Evolutionary conservation across 2,797 vertebrate species (phyloP).

Genomic region (Mus spretus): DNA sequence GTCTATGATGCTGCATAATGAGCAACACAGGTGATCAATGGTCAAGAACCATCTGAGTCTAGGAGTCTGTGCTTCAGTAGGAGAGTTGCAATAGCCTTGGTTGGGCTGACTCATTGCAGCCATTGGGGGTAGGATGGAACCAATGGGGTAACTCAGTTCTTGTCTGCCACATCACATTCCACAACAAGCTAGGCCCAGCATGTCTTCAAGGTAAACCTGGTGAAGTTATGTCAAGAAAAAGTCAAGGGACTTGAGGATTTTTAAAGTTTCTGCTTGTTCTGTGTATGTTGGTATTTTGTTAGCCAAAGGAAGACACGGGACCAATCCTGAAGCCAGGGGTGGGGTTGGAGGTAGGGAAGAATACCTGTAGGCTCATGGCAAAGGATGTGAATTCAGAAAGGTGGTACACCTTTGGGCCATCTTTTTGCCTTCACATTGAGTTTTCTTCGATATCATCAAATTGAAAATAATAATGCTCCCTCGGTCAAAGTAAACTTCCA

Average conservation of each 20-base stretch:
- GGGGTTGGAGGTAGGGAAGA: neutral
- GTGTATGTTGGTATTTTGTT: constrained; percentile 19
- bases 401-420: neutral
- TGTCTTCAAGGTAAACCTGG: neutral
- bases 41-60: neutral
- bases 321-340: neutral
- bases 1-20: neutral
- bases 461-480: neutral
- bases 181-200: neutral
- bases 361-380: neutral
- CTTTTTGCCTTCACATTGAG: neutral
- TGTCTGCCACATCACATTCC: neutral
- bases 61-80: neutral
- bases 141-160: neutral
- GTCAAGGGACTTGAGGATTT: neutral
- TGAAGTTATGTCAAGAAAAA: neutral
- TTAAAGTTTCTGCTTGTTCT: constrained; percentile 48
- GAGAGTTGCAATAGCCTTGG: neutral
- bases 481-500: neutral
- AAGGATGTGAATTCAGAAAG: constrained; percentile 3
- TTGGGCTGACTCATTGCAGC: neutral
- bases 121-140: neutral
- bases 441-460: constrained; percentile 14
- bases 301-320: neutral
- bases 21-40: neutral